Conservation (phyloP, 2,797 vertebrate species). For the Thunnus albacares region DNA sequence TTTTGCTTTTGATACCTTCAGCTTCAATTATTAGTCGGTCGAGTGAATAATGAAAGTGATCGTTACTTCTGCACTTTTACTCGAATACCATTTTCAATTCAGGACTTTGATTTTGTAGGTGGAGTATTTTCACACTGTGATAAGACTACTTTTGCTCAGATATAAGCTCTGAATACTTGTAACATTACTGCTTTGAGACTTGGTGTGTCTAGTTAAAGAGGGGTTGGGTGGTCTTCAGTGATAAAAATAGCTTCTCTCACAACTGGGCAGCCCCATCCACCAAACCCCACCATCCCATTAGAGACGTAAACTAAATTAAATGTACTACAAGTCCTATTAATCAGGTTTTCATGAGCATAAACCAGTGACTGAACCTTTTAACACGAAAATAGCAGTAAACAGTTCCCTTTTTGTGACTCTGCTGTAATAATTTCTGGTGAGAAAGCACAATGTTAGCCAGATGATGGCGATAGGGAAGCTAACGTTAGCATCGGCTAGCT, state of each 20-base stretch:
- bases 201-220: not conserved
- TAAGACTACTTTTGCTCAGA: not conserved
- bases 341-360: fast-evolving
- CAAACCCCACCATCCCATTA: fast-evolving
- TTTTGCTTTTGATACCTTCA: too few species aligned
- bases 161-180: not conserved
- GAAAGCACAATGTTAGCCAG: conserved; percentile 24
- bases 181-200: not conserved
- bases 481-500: conserved; percentile 64
- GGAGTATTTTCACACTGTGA: not conserved
- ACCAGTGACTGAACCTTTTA: fast-evolving
- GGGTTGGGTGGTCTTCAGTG: not conserved
- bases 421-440: conserved; percentile 6
- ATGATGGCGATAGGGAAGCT: conserved; percentile 57
- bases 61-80: not conserved
- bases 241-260: conserved; percentile 60
- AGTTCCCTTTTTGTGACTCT: not conserved
- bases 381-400: fast-evolving
- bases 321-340: fast-evolving
- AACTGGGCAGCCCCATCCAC: not conserved
- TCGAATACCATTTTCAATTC: not conserved
- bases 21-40: too few species aligned
- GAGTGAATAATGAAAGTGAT: not conserved
- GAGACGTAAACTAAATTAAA: not conserved
- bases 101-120: not conserved